Evolutionary conservation across 2,797 vertebrate genomes (phyloP).

Genomic region (Melopsittacus undulatus): DNA sequence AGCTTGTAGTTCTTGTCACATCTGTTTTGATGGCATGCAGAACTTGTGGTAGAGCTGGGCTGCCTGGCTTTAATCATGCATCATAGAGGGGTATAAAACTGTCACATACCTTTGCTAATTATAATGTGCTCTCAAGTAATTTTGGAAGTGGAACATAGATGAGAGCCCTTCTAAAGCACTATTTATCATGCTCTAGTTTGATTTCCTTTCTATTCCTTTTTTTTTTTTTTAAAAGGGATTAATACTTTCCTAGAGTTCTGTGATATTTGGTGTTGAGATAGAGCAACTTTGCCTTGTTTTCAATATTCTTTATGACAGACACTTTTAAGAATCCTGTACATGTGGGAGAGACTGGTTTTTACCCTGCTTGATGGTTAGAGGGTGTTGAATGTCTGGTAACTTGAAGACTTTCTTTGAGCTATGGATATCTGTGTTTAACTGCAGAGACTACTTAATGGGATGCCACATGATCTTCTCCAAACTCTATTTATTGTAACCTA

Average conservation of each 20-base stretch:
- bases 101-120: slow-evolving; percentile 73
- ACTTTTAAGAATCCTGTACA: not conserved
- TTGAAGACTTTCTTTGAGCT: not conserved
- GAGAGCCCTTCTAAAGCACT: slow-evolving; percentile 37
- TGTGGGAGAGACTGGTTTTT: not conserved
- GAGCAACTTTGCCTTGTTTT: not conserved
- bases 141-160: slow-evolving; percentile 57
- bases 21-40: slow-evolving; percentile 57
- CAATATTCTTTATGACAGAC: not conserved
- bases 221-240: not conserved
- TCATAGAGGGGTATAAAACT: slow-evolving; percentile 63
- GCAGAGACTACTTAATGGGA: not conserved
- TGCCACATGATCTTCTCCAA: not conserved
- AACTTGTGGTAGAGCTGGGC: not conserved
- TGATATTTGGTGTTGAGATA: not conserved
- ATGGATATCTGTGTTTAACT: slow-evolving; percentile 9
- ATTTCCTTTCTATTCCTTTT: not conserved
- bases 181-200: slow-evolving; percentile 33
- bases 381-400: not conserved
- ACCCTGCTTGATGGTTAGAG: not conserved
- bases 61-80: slow-evolving; percentile 69
- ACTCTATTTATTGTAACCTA: not conserved
- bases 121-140: slow-evolving; percentile 66
- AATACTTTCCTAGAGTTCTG: not conserved
- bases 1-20: slow-evolving; percentile 52